Conservation (phyloP, 2,797 vertebrate genomes). For the Argentina silus region DNA sequence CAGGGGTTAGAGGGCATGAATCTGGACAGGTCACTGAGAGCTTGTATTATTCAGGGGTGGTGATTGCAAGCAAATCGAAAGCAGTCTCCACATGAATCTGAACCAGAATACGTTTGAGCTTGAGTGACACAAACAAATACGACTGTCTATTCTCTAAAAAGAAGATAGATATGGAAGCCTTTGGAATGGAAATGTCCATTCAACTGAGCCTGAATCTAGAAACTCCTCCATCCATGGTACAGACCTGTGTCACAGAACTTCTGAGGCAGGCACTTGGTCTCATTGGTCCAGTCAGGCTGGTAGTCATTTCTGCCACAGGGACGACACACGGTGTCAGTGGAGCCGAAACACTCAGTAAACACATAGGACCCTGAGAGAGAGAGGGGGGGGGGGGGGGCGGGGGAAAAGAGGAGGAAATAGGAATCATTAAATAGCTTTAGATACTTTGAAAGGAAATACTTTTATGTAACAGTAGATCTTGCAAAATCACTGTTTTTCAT, state of each 20-base stretch:
- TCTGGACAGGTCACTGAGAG: too few relatives aligned
- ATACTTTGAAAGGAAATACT: too few relatives aligned
- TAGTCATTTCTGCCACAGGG: conserved; percentile 84
- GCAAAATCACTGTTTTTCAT: too few relatives aligned
- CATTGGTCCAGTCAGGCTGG: conserved; percentile 84
- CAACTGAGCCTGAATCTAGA: background rate
- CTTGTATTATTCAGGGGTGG: too few relatives aligned
- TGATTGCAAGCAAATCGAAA: too few relatives aligned
- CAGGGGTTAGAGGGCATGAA: background rate
- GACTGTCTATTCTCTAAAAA: too few relatives aligned
- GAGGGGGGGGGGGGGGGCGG: conserved; percentile 20
- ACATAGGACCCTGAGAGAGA: conserved; percentile 79
- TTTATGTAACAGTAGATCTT: too few relatives aligned
- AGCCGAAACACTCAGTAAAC: conserved; percentile 76
- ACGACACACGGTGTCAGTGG: conserved; percentile 74
- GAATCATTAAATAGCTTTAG: too few relatives aligned
- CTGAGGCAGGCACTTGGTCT: conserved; percentile 80
- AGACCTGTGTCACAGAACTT: conserved; percentile 90
- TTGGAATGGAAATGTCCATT: background rate
- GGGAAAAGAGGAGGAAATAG: background rate
- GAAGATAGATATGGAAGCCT: background rate
- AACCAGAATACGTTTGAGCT: background rate
- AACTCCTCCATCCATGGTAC: conserved; percentile 29
- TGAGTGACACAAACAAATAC: background rate
- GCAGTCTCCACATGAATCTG: background rate